A percentile compares a stretch with the other conserved stretches of the same genome.
These are phyloP conservation scores for Acleris emargana DNA, from an alignment of 2,888 invertebrate genomes.

Conservation along the genomic window DNA sequence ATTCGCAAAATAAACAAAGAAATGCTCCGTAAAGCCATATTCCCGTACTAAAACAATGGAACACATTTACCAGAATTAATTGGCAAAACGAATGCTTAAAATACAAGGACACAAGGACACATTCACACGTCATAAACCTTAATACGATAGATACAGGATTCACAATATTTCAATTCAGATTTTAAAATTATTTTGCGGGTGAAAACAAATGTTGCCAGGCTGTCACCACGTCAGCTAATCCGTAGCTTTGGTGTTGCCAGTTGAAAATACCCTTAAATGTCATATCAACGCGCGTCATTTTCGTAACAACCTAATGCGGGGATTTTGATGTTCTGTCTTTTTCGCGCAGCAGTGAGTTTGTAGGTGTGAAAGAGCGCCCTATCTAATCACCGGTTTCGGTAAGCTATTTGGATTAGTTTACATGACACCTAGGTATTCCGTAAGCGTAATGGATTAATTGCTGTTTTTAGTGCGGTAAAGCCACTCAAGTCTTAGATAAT, in stretches of 20 bases:
- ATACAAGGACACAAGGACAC: conserved; percentile 4
- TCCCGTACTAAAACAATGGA: conserved; percentile 10
- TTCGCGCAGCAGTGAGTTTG: conserved; percentile 16
- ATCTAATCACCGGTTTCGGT: conserved; percentile 10
- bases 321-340: conserved; percentile 21
- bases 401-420: conserved; percentile 13
- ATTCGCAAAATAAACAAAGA: conserved; percentile 5
- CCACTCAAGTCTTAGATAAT: too few species aligned
- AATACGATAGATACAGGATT: conserved; percentile 2
- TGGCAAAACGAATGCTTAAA: conserved; percentile 8
- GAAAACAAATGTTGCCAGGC: conserved; percentile 51
- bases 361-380: conserved; percentile 18
- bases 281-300: conserved; percentile 42
- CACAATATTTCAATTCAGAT: conserved; percentile 1
- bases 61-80: conserved; percentile 17
- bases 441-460: conserved; percentile 18
- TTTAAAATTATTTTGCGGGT: conserved; percentile 22
- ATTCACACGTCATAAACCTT: conserved; percentile 1
- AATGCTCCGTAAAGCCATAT: neutral
- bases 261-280: conserved; percentile 42
- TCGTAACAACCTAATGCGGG: conserved; percentile 35
- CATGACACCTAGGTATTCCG: conserved; percentile 14
- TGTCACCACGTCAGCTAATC: conserved; percentile 55
- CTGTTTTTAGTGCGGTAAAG: neutral
- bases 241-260: conserved; percentile 51